These are phyloP conservation scores for Epirrhoe alternata DNA, from an alignment of 2,888 invertebrate species.

Conservation along the genomic window DNA sequence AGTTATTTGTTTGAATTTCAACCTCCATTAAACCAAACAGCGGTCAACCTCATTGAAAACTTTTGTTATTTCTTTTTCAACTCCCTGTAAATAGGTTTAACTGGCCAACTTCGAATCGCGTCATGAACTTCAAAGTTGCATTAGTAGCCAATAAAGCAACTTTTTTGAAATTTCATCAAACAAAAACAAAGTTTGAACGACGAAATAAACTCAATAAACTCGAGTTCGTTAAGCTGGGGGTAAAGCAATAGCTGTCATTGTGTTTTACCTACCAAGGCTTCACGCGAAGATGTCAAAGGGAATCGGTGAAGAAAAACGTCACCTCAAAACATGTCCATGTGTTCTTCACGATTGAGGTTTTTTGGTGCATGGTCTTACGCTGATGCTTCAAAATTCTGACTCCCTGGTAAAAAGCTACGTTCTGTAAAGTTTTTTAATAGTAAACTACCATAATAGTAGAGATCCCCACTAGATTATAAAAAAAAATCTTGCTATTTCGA, in stretches of 20 bases:
- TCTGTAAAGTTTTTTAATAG: no score
- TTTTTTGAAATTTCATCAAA: conserved; percentile 48
- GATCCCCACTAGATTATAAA: no score
- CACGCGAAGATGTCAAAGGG: background rate
- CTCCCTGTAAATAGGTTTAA: conserved; percentile 10
- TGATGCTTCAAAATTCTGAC: no score
- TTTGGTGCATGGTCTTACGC: no score
- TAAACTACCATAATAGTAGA: no score
- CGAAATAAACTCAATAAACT: conserved; percentile 46
- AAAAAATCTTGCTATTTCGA: no score
- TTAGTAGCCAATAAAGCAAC: conserved; percentile 43
- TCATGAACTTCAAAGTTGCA: conserved; percentile 41
- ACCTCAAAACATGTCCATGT: background rate
- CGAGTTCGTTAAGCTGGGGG: conserved; percentile 18
- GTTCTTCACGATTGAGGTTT: background rate
- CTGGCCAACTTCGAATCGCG: conserved; percentile 31
- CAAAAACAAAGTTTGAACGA: conserved; percentile 41
- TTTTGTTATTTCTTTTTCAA: conserved; percentile 1
- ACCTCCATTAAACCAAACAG: background rate
- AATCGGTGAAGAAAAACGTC: background rate
- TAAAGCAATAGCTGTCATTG: conserved; percentile 19
- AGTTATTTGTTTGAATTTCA: background rate
- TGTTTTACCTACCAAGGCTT: background rate
- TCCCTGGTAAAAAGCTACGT: no score
- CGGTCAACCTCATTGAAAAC: background rate